These are phyloP conservation scores for Brachypalpus laphriformis DNA, from an alignment of 2,888 invertebrate genomes.

Conservation along the genomic window DNA sequence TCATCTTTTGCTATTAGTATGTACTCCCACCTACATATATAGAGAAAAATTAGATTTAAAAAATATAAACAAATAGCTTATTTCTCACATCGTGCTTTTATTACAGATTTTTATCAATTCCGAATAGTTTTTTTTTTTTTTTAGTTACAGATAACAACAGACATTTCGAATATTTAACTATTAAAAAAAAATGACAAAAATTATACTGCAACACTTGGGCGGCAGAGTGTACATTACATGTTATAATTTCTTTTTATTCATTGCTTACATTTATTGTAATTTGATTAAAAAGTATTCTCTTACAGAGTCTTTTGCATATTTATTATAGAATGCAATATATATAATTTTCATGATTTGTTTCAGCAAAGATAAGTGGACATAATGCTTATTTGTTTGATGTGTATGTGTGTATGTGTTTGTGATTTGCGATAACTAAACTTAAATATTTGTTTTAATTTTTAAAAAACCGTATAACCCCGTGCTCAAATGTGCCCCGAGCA, in stretches of 20 bases:
- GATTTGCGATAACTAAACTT: constrained; percentile 44
- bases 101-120: constrained; percentile 69
- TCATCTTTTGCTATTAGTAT: too few relatives aligned
- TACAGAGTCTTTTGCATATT: constrained; percentile 20
- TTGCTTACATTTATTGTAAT: constrained; percentile 48
- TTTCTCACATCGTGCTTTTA: constrained; percentile 71
- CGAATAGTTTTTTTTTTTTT: constrained; percentile 32
- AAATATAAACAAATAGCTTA: not conserved
- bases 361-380: constrained; percentile 42
- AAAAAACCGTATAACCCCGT: constrained; percentile 61
- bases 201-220: constrained; percentile 37
- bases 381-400: constrained; percentile 45
- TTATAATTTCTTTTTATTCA: not conserved
- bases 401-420: not conserved
- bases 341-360: constrained; percentile 43
- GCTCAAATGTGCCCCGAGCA: constrained; percentile 67
- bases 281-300: constrained; percentile 36
- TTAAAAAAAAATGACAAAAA: constrained; percentile 33
- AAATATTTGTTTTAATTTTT: constrained; percentile 40
- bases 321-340: constrained; percentile 16
- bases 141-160: constrained; percentile 49
- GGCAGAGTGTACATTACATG: constrained; percentile 32
- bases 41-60: not conserved
- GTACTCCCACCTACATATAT: too few relatives aligned
- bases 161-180: constrained; percentile 62